Evolutionary conservation across 2,888 invertebrate genomes (phyloP).

Genomic region (Agrotis ipsilon): DNA sequence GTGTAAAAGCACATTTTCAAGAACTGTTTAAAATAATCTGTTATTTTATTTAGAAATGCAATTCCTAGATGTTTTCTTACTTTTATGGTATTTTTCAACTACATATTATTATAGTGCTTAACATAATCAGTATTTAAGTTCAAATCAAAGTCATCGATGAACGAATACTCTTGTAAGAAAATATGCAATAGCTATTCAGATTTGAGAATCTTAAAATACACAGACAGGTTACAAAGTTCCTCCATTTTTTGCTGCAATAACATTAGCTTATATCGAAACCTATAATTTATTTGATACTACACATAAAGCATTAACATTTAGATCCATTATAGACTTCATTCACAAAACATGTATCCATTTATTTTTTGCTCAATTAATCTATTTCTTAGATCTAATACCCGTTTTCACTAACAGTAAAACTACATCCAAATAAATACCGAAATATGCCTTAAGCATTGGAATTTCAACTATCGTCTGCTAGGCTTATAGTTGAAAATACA

Average conservation of each 20-base stretch:
- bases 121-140: too few relatives aligned
- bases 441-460: not conserved
- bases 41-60: too few relatives aligned
- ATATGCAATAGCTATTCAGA: conserved; percentile 1
- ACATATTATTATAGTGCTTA: too few relatives aligned
- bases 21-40: too few relatives aligned
- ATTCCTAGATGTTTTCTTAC: too few relatives aligned
- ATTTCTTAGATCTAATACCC: conserved; percentile 1
- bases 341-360: conserved; percentile 41
- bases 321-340: conserved; percentile 34
- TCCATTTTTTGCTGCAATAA: conserved; percentile 46
- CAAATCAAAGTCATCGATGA: not conserved
- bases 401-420: not conserved
- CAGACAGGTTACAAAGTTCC: not conserved
- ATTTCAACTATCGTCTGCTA: not conserved
- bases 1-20: too few relatives aligned
- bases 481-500: not conserved
- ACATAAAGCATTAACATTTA: conserved; percentile 22
- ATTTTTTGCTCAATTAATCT: conserved; percentile 41
- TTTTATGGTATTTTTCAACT: too few relatives aligned
- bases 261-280: conserved; percentile 37
- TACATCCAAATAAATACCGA: too few relatives aligned
- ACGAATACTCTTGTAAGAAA: not conserved
- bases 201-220: conserved; percentile 3
- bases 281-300: conserved; percentile 46